Evolutionary conservation across 2,113 vertebrate species (phyloP), one percentile per base, ranked within the genome.

Genomic region (Zosterops pallidus): DNA sequence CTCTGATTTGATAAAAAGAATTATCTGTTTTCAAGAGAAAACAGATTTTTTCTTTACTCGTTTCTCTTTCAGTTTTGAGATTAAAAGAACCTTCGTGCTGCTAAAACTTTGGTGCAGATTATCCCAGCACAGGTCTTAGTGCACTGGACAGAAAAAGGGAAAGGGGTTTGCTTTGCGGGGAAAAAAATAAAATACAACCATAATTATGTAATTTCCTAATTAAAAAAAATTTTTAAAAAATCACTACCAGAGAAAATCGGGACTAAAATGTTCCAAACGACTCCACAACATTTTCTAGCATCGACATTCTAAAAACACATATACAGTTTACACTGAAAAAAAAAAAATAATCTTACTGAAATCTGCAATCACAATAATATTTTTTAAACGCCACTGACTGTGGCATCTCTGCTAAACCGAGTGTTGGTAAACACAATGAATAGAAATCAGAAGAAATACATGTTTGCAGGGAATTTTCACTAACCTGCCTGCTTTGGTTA

Each of bases 401-500:
- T 23, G 8, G 22, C 5, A 50, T 25, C 50, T 72, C 63, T 47
- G 44, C 39, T 70, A 78, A 91, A 46, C 23, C 9, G 56, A 7
- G 7, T 29, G 23, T 55, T 28, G 1, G 37, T 63, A 72, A 86
- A 42, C 11, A 59, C 14, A 52, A 67, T 92, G 88, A 60, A 41
- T 0, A 44, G 0, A 2, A 24, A 21, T 33, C 33, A 63, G 71
- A 83, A 85, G 31, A 47, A 75, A 67, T 3, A 56, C 7, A 23
- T 2, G 3, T 52, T 75, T 5, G 1, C 5, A 3, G n/a, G n/a
- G 52, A 74, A 64, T 89, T 94, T 94, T 68, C 76, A 98, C 99
- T 98, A 79, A 99, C 99, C 99, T 99, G 98, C 99, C 99, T 64
- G 99, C 99, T 98, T 99, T 99, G 57, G 99, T 99, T 94, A 99